A percentile compares a stretch with the other conserved stretches of the same genome.
These are phyloP conservation scores for Orchestia grillus DNA, from an alignment of 1,140 invertebrate genomes.

Conservation along the genomic window DNA sequence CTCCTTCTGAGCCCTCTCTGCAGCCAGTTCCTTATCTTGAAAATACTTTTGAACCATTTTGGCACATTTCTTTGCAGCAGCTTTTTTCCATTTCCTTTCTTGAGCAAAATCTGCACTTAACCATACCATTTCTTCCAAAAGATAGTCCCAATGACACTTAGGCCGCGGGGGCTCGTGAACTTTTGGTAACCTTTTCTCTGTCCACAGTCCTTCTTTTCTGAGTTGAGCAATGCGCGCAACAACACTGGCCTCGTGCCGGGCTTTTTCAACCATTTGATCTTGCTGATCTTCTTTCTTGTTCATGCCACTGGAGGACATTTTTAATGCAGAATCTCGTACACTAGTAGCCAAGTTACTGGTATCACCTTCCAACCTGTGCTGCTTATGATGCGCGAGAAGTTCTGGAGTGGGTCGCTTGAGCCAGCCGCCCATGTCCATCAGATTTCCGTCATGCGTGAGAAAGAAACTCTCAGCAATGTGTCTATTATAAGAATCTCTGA, in stretches of 20 bases:
- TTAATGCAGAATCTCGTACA: constrained; percentile 50
- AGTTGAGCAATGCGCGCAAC: constrained; percentile 90
- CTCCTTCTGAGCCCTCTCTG: constrained; percentile 90
- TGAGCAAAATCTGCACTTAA: constrained; percentile 96
- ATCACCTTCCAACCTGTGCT: constrained; percentile 80
- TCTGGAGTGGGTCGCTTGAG: constrained; percentile 82
- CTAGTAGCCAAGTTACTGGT: constrained; percentile 57
- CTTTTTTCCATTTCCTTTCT: constrained; percentile 97
- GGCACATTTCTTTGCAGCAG: constrained; percentile 88
- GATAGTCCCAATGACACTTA: constrained; percentile 99
- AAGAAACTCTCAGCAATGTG: constrained; percentile 87
- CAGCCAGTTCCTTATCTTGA: constrained; percentile 91
- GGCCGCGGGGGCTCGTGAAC: constrained; percentile 88
- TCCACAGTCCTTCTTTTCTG: constrained; percentile 87
- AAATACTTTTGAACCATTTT: constrained; percentile 95
- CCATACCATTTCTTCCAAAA: constrained; percentile 99
- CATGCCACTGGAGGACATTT: constrained; percentile 45
- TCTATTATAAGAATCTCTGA: constrained; percentile 77
- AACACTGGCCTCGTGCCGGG: constrained; percentile 85
- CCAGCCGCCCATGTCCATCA: constrained; percentile 88
- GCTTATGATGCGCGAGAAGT: constrained; percentile 81
- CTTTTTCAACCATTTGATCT: constrained; percentile 68
- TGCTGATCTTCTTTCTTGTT: constrained; percentile 65
- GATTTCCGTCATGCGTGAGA: constrained; percentile 85
- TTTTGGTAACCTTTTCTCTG: constrained; percentile 91